These are phyloP conservation scores for Turritopsis rubra DNA, from an alignment of 30 jellyfish, hydroid and myxozoan genomes.

Conservation along the genomic window DNA sequence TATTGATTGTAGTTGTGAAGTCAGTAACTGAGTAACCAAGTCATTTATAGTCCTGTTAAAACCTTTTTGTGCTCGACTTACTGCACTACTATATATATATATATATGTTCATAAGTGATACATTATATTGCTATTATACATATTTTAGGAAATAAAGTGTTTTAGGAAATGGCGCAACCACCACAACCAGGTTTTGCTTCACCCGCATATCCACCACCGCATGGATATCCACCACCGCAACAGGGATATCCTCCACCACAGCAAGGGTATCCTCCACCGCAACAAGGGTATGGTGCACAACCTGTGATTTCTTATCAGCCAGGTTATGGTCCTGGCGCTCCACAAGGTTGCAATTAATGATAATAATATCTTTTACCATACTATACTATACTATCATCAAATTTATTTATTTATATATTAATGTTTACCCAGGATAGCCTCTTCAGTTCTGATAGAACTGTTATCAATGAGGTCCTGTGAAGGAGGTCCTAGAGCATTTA, in stretches of 20 bases:
- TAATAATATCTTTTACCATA: no score
- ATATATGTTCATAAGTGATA: no score
- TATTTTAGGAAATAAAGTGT: not conserved
- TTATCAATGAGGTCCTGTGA: no score
- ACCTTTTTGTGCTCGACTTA: no score
- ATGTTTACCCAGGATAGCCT: not conserved
- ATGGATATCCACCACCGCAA: conserved; percentile 64
- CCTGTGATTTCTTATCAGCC: conserved; percentile 37
- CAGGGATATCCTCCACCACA: conserved; percentile 68
- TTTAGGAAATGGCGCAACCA: conserved; percentile 3
- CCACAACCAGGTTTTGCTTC: conserved; percentile 13
- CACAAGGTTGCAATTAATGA: not conserved
- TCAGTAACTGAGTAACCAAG: no score
- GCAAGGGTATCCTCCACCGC: conserved; percentile 26
- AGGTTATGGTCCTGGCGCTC: conserved; percentile 46
- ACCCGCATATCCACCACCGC: conserved; percentile 71
- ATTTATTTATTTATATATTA: not conserved
- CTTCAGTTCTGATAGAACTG: no score
- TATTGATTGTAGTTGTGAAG: no score
- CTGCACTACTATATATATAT: no score
- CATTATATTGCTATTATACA: not conserved
- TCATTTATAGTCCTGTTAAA: no score
- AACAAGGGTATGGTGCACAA: not conserved
- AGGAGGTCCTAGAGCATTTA: no score
- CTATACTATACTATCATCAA: no score